Percentiles rank a stretch among this genome's conserved stretches.
Evolutionary conservation across 2,797 vertebrate species (phyloP).

Genomic region (Clarias laeviceps): DNA sequence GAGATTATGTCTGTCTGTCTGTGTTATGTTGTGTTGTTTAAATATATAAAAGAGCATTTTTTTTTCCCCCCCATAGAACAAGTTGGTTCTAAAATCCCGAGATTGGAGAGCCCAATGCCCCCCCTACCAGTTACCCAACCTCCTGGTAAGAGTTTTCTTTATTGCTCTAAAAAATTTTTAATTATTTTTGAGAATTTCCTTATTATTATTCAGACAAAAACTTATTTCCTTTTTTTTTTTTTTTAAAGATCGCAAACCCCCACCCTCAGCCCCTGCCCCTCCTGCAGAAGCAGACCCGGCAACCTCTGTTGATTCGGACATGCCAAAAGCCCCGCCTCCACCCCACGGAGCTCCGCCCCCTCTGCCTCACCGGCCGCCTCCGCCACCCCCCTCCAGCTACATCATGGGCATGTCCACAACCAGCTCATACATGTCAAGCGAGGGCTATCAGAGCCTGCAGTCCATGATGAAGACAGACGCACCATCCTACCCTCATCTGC

Average conservation of each 20-base stretch:
- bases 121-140: constrained; percentile 87
- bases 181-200: background rate
- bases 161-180: background rate
- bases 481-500: constrained; percentile 85
- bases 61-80: constrained; percentile 76
- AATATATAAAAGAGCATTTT: background rate
- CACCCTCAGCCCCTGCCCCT: constrained; percentile 73
- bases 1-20: background rate
- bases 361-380: constrained; percentile 86
- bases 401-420: constrained; percentile 93
- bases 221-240: background rate
- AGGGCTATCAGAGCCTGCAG: constrained; percentile 93
- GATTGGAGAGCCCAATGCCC: constrained; percentile 90
- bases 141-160: constrained; percentile 76
- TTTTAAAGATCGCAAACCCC: constrained; percentile 83
- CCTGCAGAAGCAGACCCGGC: constrained; percentile 81
- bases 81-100: constrained; percentile 89
- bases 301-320: constrained; percentile 74
- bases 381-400: constrained; percentile 85
- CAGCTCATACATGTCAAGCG: constrained; percentile 96
- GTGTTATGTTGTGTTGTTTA: background rate
- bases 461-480: constrained; percentile 97
- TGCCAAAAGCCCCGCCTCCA: constrained; percentile 85
- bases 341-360: constrained; percentile 89
- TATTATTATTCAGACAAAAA: background rate